Evolutionary conservation across 1,140 invertebrate genomes (phyloP), one percentile per base, ranked within the genome.

Genomic region (Tenebrio molitor): DNA sequence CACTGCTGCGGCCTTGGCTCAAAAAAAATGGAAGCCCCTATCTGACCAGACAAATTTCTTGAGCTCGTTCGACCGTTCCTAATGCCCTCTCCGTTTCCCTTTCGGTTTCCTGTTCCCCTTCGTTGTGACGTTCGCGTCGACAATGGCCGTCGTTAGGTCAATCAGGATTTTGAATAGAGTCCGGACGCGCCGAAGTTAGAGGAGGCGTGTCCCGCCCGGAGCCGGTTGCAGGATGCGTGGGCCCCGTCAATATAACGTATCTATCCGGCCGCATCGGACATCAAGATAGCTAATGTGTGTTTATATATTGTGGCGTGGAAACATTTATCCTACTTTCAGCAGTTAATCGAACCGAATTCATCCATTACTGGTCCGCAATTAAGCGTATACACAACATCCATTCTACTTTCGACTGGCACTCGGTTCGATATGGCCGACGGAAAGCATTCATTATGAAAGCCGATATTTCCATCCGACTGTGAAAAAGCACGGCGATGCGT

Each of bases 251-350:
- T 29, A 58, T 25, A 58, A 58, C 50, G 50, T 58, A 58, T 58
- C 50, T 29, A 58, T 58, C 50, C 21, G 21, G 5, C 23, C 50
- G 23, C 15, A 58, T 58, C 50, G 29, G 29, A 1, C 50, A 58
- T 58, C 50, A 29, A 58, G 50, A 58, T 58, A 58, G 50, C 50
- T 58, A 58, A 58, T 58, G 50, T 58, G 50, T 29, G 50, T 58
- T 58, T 58, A 58, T 58, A 58, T 58, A 58, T 58, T 58, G 50
- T 58, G 50, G 50, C 50, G 50, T 58, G 50, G 50, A 58, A 58
- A 66, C 64, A 66, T 66, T 66, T 66, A 66, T 66, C 64, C 36
- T 66, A 66, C 34, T 66, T 66, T 58, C 34, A 29, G 25, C 64
- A 41, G 64, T 42, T 42, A 66, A 66, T 66, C 36, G 64, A 66